Percentiles rank a stretch among this genome's conserved stretches.
Evolutionary conservation across 2,113 vertebrate genomes (phyloP).

Genomic region (Lophura nycthemera): DNA sequence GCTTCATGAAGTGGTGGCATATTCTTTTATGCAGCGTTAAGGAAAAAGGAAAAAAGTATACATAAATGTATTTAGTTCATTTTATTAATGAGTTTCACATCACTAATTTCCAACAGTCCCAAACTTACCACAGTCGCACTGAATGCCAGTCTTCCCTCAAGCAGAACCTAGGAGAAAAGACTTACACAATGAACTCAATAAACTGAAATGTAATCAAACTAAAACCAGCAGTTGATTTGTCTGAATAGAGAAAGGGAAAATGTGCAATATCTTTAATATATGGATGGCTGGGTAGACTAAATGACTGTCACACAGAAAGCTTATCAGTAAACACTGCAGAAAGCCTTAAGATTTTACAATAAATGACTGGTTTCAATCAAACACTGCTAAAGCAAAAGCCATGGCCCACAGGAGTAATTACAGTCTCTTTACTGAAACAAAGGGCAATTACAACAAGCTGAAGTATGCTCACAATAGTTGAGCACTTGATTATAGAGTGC

Average conservation of each 20-base stretch:
- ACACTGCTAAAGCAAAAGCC: conserved; percentile 61
- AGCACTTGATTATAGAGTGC: conserved; percentile 57
- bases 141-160: conserved; percentile 12
- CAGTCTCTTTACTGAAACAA: conserved; percentile 75
- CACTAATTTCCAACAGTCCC: background rate
- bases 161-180: background rate
- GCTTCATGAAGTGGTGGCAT: background rate
- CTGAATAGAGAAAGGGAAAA: conserved; percentile 47
- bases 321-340: conserved; percentile 77
- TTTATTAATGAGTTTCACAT: background rate
- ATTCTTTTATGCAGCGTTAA: background rate
- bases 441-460: conserved; percentile 73
- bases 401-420: conserved; percentile 76
- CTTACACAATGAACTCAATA: background rate
- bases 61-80: background rate
- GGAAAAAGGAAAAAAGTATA: background rate
- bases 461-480: conserved; percentile 28
- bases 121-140: background rate
- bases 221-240: conserved; percentile 61
- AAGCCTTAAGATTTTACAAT: conserved; percentile 69
- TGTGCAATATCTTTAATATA: conserved; percentile 70
- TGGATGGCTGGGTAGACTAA: conserved; percentile 70
- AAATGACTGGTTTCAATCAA: conserved; percentile 80
- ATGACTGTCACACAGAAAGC: conserved; percentile 68
- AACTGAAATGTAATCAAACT: conserved; percentile 48